Evolutionary conservation across 35 echinoderm and acorn worm species (phyloP).

Genomic region (Chiridota heheva): DNA sequence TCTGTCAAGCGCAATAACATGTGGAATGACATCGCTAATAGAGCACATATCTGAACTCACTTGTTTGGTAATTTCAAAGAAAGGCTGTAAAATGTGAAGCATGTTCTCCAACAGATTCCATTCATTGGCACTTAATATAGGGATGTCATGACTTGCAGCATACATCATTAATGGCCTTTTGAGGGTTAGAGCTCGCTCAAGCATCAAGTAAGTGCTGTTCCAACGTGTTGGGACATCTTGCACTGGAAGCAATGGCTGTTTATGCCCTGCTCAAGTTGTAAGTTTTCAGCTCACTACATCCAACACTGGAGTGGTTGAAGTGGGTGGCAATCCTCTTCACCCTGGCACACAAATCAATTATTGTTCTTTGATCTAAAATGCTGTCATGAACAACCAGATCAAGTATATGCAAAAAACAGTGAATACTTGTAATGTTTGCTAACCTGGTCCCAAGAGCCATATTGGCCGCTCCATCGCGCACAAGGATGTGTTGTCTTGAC

Average conservation of each 20-base stretch:
- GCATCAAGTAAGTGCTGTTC: slow-evolving; percentile 30
- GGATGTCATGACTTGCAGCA: slow-evolving; percentile 13
- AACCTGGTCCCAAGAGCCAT: slow-evolving; percentile 7
- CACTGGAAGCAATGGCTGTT: background rate
- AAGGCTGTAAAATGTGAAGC: too few relatives aligned
- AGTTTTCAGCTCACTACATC: slow-evolving; percentile 2
- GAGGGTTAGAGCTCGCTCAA: background rate
- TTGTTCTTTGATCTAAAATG: background rate
- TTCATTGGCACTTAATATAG: slow-evolving; percentile 13
- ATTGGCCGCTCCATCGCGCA: slow-evolving; percentile 6
- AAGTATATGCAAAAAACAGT: slow-evolving; percentile 10
- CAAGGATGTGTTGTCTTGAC: background rate
- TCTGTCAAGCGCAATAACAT: background rate
- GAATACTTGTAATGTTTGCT: background rate
- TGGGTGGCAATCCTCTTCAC: slow-evolving; percentile 5
- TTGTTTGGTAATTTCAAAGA: slow-evolving; percentile 19
- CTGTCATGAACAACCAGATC: background rate
- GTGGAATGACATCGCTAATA: background rate
- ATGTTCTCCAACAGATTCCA: slow-evolving; percentile 17
- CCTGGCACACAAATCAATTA: slow-evolving; percentile 20
- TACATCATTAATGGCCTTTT: background rate
- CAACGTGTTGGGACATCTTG: slow-evolving; percentile 18
- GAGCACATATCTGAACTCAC: background rate
- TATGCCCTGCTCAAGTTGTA: slow-evolving; percentile 15
- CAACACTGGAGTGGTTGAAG: slow-evolving; percentile 9